Evolutionary conservation across 2,113 vertebrate genomes (phyloP).

Genomic region (Heteronetta atricapilla): DNA sequence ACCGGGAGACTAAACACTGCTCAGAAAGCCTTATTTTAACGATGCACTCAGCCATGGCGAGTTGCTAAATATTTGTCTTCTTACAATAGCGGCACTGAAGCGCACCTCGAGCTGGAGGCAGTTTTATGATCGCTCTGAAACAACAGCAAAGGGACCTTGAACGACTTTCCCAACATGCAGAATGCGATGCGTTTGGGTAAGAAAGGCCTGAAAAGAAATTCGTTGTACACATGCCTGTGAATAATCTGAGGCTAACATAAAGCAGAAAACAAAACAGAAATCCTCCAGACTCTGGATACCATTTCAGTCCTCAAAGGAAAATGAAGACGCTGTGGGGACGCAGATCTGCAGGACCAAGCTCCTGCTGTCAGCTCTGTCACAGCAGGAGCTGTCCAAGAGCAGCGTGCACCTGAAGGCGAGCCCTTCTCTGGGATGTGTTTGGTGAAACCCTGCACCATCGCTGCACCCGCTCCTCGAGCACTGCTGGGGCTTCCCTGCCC

Average conservation of each 20-base stretch:
- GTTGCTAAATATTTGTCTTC: background rate
- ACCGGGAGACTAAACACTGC: background rate
- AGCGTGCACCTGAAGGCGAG: accelerated
- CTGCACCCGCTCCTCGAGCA: background rate
- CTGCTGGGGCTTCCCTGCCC: background rate
- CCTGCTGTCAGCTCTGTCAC: background rate
- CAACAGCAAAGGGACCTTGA: background rate
- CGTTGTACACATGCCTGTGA: background rate
- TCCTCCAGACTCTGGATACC: background rate
- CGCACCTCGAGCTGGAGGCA: background rate
- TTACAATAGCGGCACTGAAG: background rate
- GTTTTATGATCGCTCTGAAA: background rate
- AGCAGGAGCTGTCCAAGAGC: background rate
- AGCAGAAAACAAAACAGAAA: background rate
- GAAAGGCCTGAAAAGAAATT: background rate
- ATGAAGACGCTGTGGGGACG: background rate
- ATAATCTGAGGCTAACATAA: background rate
- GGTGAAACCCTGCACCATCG: background rate
- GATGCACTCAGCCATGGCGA: background rate
- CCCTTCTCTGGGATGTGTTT: background rate
- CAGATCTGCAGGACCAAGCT: background rate
- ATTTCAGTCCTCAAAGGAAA: background rate
- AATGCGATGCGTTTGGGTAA: background rate
- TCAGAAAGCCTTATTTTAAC: background rate
- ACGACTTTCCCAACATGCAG: background rate